A percentile compares a stretch with the other conserved stretches of the same genome.
Conservation (phyloP, 2,113 vertebrate species). For the Colius striatus region DNA sequence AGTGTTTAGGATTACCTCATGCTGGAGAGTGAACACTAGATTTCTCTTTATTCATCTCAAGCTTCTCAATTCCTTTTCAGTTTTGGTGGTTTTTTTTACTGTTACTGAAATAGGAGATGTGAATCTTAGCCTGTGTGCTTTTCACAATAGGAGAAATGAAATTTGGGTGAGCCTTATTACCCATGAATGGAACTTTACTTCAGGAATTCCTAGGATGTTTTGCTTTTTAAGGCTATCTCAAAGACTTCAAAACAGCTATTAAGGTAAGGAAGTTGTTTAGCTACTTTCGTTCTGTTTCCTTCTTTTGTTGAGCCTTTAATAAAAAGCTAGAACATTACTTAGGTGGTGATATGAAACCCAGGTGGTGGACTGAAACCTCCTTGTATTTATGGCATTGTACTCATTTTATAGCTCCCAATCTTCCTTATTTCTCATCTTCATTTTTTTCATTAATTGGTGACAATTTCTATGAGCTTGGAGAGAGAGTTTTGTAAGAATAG, state of each 20-base stretch:
- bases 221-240: not conserved
- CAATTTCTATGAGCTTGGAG: not conserved
- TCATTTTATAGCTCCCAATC: not conserved
- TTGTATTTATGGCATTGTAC: not conserved
- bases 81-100: not conserved
- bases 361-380: not conserved
- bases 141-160: not conserved
- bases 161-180: not conserved
- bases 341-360: not conserved
- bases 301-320: constrained; percentile 12
- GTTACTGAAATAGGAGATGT: not conserved
- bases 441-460: not conserved
- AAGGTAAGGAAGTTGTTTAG: not conserved
- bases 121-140: not conserved
- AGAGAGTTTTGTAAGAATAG: not conserved
- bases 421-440: not conserved
- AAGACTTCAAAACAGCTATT: not conserved
- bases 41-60: not conserved
- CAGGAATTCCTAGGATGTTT: not conserved
- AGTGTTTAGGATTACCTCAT: not conserved
- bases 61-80: not conserved
- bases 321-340: not conserved
- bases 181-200: not conserved
- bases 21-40: not conserved
- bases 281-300: not conserved